These are phyloP conservation scores for Phylloscopus trochilus DNA, from an alignment of 2,113 vertebrate species.

Conservation along the genomic window DNA sequence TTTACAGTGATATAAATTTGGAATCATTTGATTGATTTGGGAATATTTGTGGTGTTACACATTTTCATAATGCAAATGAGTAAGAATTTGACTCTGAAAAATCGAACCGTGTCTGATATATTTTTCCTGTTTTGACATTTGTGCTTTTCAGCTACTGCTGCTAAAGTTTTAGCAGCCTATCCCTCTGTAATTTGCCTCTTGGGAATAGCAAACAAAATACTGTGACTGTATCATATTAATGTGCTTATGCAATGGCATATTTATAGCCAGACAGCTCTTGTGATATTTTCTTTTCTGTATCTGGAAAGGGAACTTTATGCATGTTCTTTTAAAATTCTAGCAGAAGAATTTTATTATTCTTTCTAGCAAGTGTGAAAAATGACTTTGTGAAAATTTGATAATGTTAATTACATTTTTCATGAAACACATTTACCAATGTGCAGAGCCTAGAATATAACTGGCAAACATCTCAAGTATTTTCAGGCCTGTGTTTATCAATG, in stretches of 20 bases:
- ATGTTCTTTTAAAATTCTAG: background rate
- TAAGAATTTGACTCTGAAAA: background rate
- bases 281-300: background rate
- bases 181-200: constrained; percentile 14
- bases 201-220: constrained; percentile 51
- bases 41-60: background rate
- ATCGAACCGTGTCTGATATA: background rate
- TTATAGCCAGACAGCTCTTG: constrained; percentile 39
- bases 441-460: background rate
- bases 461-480: background rate
- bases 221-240: constrained; percentile 43
- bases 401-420: background rate
- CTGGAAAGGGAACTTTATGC: background rate
- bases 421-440: background rate
- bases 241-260: constrained; percentile 49
- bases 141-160: background rate
- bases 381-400: background rate
- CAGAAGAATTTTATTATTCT: background rate
- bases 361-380: background rate
- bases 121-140: constrained; percentile 32
- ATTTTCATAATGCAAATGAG: constrained; percentile 2
- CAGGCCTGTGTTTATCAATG: background rate
- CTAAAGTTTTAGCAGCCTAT: constrained; percentile 29
- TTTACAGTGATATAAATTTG: background rate
- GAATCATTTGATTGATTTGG: background rate